Conservation (phyloP, 2,113 vertebrate genomes). For the Triplophysa dalaica region DNA sequence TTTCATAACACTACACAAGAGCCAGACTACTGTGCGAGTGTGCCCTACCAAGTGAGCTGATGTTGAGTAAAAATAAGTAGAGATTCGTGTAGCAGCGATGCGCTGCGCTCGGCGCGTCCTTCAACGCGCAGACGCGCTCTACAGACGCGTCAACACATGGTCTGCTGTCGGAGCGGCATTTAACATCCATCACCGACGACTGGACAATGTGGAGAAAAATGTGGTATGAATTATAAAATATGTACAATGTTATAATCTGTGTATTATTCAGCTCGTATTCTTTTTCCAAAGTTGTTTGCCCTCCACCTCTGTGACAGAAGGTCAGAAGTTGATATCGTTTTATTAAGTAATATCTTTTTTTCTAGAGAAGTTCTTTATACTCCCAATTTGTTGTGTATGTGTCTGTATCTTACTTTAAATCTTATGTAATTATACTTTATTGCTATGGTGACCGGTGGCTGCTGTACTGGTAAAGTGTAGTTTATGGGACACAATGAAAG, state of each 20-base stretch:
- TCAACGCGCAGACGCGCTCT: constrained; percentile 15
- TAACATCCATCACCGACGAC: constrained; percentile 72
- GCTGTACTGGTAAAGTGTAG: no score
- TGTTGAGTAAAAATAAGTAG: background rate
- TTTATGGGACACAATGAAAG: background rate
- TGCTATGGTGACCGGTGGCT: no score
- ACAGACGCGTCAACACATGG: constrained; percentile 78
- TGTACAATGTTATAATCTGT: no score
- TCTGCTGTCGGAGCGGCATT: constrained; percentile 87
- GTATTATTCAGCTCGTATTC: no score
- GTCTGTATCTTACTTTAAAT: no score
- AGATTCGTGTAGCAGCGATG: background rate
- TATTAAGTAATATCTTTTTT: no score
- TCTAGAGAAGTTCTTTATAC: no score
- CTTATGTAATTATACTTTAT: no score
- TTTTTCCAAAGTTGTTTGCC: no score
- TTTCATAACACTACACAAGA: background rate
- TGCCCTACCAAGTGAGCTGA: background rate
- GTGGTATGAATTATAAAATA: constrained; percentile 72
- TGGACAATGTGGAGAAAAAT: constrained; percentile 70
- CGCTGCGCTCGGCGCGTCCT: background rate
- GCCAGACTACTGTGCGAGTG: background rate
- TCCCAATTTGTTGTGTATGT: no score
- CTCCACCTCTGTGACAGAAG: no score
- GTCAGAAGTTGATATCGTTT: no score